Evolutionary conservation across 2,797 vertebrate species (phyloP).

Genomic region (Danio aesculapii): DNA sequence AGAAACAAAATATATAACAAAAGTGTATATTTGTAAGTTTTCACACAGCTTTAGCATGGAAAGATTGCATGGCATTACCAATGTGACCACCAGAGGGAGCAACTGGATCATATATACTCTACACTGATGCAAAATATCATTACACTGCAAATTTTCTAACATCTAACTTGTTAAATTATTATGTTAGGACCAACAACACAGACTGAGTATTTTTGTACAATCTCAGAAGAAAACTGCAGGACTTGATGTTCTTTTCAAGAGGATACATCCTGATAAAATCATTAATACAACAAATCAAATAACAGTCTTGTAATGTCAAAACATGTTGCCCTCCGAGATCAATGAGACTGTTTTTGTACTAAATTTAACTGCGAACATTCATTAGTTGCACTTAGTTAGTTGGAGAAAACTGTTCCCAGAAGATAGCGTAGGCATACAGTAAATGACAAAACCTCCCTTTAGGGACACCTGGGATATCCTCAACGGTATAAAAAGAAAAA

Average conservation of each 20-base stretch:
- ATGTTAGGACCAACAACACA: not conserved
- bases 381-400: not conserved
- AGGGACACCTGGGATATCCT: not conserved
- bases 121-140: not conserved
- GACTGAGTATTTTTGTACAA: not conserved
- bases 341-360: constrained; percentile 11
- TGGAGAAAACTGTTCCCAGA: not conserved
- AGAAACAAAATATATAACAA: too few species aligned
- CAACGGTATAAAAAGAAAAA: not conserved
- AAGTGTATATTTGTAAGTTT: too few species aligned
- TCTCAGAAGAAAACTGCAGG: not conserved
- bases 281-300: constrained; percentile 12
- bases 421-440: not conserved
- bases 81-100: constrained; percentile 41
- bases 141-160: not conserved
- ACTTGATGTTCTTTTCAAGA: constrained; percentile 4
- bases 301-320: not conserved
- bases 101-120: not conserved
- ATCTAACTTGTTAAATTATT: not conserved
- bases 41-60: not conserved
- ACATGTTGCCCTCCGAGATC: not conserved
- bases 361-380: constrained; percentile 1
- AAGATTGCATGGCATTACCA: not conserved
- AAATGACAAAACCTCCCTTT: not conserved
- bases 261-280: not conserved